Evolutionary conservation across 2,797 vertebrate genomes (phyloP).

Genomic region (Poliocrania exsul): DNA sequence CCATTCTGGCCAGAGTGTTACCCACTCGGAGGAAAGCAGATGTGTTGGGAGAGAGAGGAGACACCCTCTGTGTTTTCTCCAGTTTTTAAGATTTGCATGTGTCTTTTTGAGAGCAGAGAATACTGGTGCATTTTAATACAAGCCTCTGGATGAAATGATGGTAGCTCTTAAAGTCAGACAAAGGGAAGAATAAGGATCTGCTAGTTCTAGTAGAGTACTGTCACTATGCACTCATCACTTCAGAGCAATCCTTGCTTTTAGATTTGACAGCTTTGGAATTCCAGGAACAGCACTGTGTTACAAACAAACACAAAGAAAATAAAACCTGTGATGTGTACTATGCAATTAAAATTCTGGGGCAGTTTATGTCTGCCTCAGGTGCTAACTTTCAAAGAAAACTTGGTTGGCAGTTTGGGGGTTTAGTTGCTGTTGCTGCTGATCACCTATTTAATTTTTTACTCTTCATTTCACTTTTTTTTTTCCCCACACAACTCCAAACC

Average conservation of each 20-base stretch:
- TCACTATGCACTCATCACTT: not conserved
- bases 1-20: fast-evolving
- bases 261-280: not conserved
- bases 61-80: fast-evolving
- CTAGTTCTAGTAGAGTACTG: not conserved
- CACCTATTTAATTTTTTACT: not conserved
- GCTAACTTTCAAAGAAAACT: not conserved
- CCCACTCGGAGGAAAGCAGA: not conserved
- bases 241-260: not conserved
- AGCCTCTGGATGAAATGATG: not conserved
- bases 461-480: not conserved
- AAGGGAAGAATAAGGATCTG: not conserved
- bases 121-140: not conserved
- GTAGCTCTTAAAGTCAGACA: not conserved
- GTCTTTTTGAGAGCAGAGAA: not conserved
- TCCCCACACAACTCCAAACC: not conserved
- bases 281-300: not conserved
- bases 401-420: not conserved
- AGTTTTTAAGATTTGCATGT: not conserved
- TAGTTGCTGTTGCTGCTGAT: not conserved
- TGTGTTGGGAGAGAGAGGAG: not conserved
- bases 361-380: not conserved
- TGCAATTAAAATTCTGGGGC: not conserved
- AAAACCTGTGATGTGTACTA: not conserved
- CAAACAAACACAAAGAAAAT: fast-evolving